Evolutionary conservation across 1,140 invertebrate species (phyloP), one percentile per base, ranked within the genome.

Genomic region (Colletes gigas): DNA sequence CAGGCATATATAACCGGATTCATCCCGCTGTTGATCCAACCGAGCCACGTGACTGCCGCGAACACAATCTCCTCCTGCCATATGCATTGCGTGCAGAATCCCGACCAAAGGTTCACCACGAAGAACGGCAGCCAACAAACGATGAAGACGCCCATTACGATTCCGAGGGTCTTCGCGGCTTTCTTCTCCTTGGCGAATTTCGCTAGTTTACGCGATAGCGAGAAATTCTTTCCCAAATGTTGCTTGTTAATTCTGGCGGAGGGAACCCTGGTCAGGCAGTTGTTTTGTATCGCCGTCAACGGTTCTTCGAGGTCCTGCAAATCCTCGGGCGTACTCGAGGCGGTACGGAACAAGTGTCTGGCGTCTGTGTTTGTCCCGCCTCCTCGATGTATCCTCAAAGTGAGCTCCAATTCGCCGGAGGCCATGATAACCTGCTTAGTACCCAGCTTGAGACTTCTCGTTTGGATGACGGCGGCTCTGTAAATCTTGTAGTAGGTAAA

Each of bases 51-150:
- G 55, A 99, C 97, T 41, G 99, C 96, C 15, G 97, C 97, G 79
- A 97, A 97, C 5, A 99, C 96, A 60, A 98, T 95, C 88, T 98
- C 97, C 88, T 98, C 97, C 77, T 98, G 96, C 91, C 96, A 95
- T 78, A 98, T 97, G 92, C 98, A 98, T 83, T 96, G 95, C 47
- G 96, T 95, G 92, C 98, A 99, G 88, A 99, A 96, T 0, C 98
- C 98, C 10, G 97, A 97, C 85, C 99, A 92, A 78, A 98, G 94
- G 92, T 99, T 99, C 73, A 99, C 97, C 62, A 99, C 97, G 93
- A 99, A 99, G 93, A 99, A 99, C 54, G 99, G 99, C 82, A 99
- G 94, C 98, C 98, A 99, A 91, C 98, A 99, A 68, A 99, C 95
- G 88, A 99, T 98, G 92, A 99, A 99, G 52, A 99, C 98, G n/a